Conservation (phyloP, 2,888 invertebrate genomes). For the Luffia ferchaultella region DNA sequence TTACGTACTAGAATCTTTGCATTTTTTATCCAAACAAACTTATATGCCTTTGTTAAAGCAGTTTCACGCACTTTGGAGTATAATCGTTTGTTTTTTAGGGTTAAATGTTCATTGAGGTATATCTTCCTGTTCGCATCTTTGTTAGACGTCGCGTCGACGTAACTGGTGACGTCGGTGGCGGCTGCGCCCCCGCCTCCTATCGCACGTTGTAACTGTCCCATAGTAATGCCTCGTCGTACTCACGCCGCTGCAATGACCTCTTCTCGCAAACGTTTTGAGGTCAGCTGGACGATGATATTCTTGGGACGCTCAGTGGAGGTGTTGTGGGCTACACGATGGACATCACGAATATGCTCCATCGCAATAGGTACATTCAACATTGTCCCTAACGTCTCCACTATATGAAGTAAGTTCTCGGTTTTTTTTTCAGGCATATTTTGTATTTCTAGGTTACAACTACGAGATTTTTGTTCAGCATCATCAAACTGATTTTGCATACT, state of each 20-base stretch:
- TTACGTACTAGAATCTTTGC: slow-evolving; percentile 2
- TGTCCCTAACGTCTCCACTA: slow-evolving; percentile 1
- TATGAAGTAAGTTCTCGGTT: slow-evolving; percentile 1
- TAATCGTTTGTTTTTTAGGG: slow-evolving; percentile 6
- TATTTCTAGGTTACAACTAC: slow-evolving; percentile 3
- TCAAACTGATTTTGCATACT: not conserved
- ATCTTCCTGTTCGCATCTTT: no score
- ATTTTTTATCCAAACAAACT: slow-evolving; percentile 5
- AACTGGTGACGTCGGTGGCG: not conserved
- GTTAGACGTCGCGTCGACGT: not conserved
- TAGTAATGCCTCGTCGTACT: slow-evolving; percentile 5
- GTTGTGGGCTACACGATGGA: slow-evolving; percentile 5
- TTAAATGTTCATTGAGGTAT: slow-evolving; percentile 7
- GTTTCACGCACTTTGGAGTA: slow-evolving; percentile 1
- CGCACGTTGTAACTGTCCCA: slow-evolving; percentile 1
- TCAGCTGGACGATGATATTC: slow-evolving; percentile 3
- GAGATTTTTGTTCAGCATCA: slow-evolving; percentile 4
- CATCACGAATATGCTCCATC: not conserved
- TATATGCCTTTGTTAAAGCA: slow-evolving; percentile 2
- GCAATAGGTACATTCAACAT: slow-evolving; percentile 2
- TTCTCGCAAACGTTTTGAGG: slow-evolving; percentile 1
- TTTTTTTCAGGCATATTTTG: slow-evolving; percentile 7
- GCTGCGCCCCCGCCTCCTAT: no score
- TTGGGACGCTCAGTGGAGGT: not conserved
- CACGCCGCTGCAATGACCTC: slow-evolving; percentile 6